Evolutionary conservation across 2,888 invertebrate species (phyloP), one percentile per base, ranked within the genome.

Genomic region (Cantharis rustica): DNA sequence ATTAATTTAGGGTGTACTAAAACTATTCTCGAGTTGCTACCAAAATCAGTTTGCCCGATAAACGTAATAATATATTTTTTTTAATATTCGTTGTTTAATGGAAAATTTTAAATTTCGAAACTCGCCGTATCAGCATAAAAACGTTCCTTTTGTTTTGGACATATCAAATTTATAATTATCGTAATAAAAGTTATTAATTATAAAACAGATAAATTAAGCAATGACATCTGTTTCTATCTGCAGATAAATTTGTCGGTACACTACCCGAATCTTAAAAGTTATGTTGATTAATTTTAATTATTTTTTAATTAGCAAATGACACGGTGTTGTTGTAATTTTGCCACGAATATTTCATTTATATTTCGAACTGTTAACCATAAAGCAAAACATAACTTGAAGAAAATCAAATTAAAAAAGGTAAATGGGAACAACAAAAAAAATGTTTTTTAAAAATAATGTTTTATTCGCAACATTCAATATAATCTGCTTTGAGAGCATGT

Each of bases 401-500:
- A 17, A 16, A 47, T 68, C 16, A 73, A 73, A 31, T 47, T 31
- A 69, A 72, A 72, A n/a, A 15, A 71, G 73, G 77, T 71, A 74
- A 77, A 66, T 5, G 69, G 71, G 70, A 69, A 75, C 61, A 71
- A 77, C 13, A 74, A 72, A 15, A 75, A 20, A 77, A 70, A 75
- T 61, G 61, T 20, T 68, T 68, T 71, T 69, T 75, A 76, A 78
- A 78, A 76, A 75, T 75, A 75, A 76, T 71, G 70, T 75, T 78
- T 78, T 78, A 78, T 78, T 78, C 74, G 76, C 73, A 78, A 78
- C 75, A 78, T 76, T 75, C 74, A 73, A 76, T 78, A 75, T 78
- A 78, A 75, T 78, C 47, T 75, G 78, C 78, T 76, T 75, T 73
- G 78, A 78, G 78, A 78, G 78, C 78, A 74, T 66, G 73, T 69